Evolutionary conservation across 2,797 vertebrate genomes (phyloP).

Genomic region (Tiaroga cobitis): DNA sequence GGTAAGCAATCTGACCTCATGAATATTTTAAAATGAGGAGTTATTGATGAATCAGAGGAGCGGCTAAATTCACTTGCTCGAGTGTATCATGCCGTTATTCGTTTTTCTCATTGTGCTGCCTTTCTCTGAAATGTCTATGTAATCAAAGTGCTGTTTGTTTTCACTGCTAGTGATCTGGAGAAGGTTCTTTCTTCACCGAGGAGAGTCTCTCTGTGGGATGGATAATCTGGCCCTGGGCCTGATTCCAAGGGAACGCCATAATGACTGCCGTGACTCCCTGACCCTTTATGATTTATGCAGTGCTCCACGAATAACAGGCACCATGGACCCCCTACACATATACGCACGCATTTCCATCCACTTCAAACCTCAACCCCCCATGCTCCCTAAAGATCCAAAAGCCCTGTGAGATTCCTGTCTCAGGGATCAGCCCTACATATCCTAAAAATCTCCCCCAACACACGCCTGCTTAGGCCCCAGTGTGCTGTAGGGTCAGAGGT

Average conservation of each 20-base stretch:
- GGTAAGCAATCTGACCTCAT: slow-evolving; percentile 54
- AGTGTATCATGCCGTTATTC: slow-evolving; percentile 45
- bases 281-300: slow-evolving; percentile 71
- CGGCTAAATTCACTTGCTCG: slow-evolving; percentile 43
- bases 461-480: slow-evolving; percentile 74
- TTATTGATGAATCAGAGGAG: slow-evolving; percentile 42
- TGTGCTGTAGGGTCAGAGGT: slow-evolving; percentile 75
- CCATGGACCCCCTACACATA: slow-evolving; percentile 52
- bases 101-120: slow-evolving; percentile 48
- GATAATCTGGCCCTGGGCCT: slow-evolving; percentile 76
- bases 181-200: slow-evolving; percentile 65
- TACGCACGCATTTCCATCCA: slow-evolving; percentile 55
- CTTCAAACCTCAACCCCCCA: slow-evolving; percentile 31
- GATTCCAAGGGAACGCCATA: slow-evolving; percentile 76
- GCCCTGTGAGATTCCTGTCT: slow-evolving; percentile 43
- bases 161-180: slow-evolving; percentile 41
- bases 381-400: slow-evolving; percentile 47
- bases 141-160: slow-evolving; percentile 52
- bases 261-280: slow-evolving; percentile 74
- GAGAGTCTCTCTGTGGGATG: slow-evolving; percentile 69
- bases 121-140: slow-evolving; percentile 50
- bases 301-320: slow-evolving; percentile 67
- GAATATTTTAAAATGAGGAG: slow-evolving; percentile 49
- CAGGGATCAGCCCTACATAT: slow-evolving; percentile 57
- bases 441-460: slow-evolving; percentile 47